Evolutionary conservation across 2,797 vertebrate species (phyloP).

Genomic region (Phoebastria nigripes): DNA sequence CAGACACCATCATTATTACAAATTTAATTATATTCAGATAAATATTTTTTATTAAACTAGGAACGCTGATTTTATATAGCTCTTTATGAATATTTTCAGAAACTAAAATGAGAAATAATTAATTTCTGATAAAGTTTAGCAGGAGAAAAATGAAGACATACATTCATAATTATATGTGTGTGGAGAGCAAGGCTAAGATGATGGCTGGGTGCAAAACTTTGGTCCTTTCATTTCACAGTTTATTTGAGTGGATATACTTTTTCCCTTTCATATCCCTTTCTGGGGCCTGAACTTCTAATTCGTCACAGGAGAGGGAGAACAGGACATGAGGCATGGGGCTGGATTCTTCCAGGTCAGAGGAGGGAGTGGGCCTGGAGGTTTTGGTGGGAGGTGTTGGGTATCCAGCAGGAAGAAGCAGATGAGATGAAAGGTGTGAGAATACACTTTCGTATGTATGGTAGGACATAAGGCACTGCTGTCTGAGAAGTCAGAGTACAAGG

Average conservation of each 20-base stretch:
- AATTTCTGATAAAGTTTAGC: slow-evolving; percentile 13
- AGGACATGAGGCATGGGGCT: neutral
- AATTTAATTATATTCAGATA: slow-evolving; percentile 37
- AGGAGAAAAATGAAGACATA: neutral
- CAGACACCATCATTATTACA: neutral
- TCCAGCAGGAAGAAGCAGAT: neutral
- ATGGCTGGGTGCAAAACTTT: neutral
- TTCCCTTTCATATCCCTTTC: neutral
- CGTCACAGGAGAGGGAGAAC: neutral
- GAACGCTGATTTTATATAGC: slow-evolving; percentile 28
- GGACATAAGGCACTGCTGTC: neutral
- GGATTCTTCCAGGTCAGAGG: neutral
- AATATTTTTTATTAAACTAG: slow-evolving; percentile 20
- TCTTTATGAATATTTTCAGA: slow-evolving; percentile 32
- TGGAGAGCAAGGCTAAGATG: neutral
- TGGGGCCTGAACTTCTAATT: neutral
- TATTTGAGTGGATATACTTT: slow-evolving; percentile 9
- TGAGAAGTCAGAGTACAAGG: neutral
- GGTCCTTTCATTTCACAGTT: neutral
- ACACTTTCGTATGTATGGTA: neutral
- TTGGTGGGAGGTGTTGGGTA: neutral
- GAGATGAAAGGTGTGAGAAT: neutral
- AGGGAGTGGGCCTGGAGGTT: neutral
- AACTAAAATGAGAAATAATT: slow-evolving; percentile 40
- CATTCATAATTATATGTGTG: neutral